These are phyloP conservation scores for Aquatica leii DNA, from an alignment of 2,888 invertebrate species.

Conservation along the genomic window DNA sequence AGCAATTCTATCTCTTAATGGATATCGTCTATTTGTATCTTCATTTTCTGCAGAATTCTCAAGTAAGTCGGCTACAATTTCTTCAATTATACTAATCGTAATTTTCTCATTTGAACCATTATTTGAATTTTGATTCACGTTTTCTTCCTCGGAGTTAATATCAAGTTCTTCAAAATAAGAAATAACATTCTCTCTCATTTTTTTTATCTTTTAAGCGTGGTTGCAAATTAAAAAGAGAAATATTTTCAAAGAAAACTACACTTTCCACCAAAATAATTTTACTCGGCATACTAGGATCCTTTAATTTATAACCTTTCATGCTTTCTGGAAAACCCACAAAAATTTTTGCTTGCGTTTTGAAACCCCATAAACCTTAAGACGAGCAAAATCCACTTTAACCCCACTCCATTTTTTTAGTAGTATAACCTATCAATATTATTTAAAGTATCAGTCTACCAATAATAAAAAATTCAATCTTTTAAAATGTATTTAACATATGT, in stretches of 20 bases:
- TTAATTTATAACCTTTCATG: not conserved
- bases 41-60: not conserved
- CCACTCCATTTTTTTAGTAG: no score
- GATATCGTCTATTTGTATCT: not conserved
- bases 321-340: not conserved
- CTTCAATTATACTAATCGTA: no score
- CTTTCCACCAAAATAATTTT: not conserved
- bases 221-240: not conserved
- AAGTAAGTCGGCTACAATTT: not conserved
- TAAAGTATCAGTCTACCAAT: no score
- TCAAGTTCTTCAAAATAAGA: not conserved
- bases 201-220: not conserved
- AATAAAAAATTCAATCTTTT: no score
- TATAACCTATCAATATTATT: no score
- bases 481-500: no score
- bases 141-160: no score
- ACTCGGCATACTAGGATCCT: not conserved
- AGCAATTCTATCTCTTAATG: not conserved
- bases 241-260: not conserved
- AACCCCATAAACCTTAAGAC: not conserved
- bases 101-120: no score
- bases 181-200: no score
- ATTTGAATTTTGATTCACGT: not conserved
- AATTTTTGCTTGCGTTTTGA: not conserved
- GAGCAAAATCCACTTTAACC: not conserved